Evolutionary conservation across 2,888 invertebrate species (phyloP).

Genomic region (Hydrotaea cyrtoneurina): DNA sequence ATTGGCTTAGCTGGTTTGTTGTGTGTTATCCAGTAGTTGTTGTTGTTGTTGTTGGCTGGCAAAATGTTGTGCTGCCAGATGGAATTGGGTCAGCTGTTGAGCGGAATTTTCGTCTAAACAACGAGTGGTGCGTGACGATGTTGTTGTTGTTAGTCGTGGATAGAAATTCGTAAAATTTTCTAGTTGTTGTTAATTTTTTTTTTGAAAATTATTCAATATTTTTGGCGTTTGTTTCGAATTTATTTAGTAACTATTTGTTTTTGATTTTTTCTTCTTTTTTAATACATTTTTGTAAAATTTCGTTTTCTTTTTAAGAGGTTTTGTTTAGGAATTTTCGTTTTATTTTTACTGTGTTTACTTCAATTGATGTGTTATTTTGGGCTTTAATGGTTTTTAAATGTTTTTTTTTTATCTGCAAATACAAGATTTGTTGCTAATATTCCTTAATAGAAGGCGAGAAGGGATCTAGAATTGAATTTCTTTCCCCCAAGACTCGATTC

Average conservation of each 20-base stretch:
- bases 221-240: too few species aligned
- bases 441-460: too few species aligned
- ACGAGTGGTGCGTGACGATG: neutral
- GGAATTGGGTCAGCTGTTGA: slow-evolving; percentile 24
- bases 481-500: too few species aligned
- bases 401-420: too few species aligned
- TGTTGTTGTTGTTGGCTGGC: slow-evolving; percentile 10
- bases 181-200: neutral
- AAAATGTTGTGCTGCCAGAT: neutral
- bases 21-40: slow-evolving; percentile 1
- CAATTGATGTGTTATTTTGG: too few species aligned
- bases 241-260: neutral
- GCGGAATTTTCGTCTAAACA: neutral
- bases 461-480: too few species aligned
- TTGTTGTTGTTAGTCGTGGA: neutral
- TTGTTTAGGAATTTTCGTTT: too few species aligned
- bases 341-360: too few species aligned
- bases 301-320: too few species aligned
- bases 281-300: too few species aligned
- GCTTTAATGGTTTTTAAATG: too few species aligned
- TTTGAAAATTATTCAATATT: neutral
- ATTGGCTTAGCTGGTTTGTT: neutral
- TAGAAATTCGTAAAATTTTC: neutral
- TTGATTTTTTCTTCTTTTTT: neutral
- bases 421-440: too few species aligned